Conservation (phyloP, 2,888 invertebrate species). For the Ectemnius lituratus region DNA sequence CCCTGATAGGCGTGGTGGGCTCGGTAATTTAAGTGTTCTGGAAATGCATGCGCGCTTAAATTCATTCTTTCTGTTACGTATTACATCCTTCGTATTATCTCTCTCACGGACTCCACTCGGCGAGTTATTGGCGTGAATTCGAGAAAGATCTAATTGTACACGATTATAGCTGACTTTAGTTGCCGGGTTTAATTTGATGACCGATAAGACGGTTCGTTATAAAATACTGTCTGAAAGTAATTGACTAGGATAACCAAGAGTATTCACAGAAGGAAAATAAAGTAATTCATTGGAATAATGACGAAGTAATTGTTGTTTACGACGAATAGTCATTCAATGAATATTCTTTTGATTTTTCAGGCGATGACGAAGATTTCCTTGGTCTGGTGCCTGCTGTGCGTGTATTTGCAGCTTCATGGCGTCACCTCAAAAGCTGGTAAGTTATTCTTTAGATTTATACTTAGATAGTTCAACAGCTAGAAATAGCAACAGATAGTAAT, state of each 20-base stretch:
- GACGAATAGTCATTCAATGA: constrained; percentile 12
- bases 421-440: constrained; percentile 72
- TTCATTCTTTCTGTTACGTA: constrained; percentile 21
- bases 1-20: constrained; percentile 66
- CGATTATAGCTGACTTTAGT: background rate
- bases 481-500: too few species aligned
- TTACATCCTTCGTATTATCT: constrained; percentile 25
- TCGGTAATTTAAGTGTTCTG: constrained; percentile 66
- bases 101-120: background rate
- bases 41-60: constrained; percentile 50
- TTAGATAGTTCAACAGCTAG: too few species aligned
- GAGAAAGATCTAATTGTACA: background rate
- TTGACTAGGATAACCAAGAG: too few species aligned
- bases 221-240: too few species aligned
- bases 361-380: constrained; percentile 63
- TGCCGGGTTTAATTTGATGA: constrained; percentile 25
- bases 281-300: background rate
- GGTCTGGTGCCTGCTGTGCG: constrained; percentile 66
- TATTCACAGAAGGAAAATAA: background rate
- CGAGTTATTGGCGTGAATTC: background rate
- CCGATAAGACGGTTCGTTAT: constrained; percentile 9
- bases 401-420: constrained; percentile 61
- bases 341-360: constrained; percentile 59
- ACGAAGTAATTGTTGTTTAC: background rate
- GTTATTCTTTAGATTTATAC: constrained; percentile 30